A percentile compares a stretch with the other conserved stretches of the same genome.
Conservation (phyloP, 2,797 vertebrate species). For the Bucorvus abyssinicus region DNA sequence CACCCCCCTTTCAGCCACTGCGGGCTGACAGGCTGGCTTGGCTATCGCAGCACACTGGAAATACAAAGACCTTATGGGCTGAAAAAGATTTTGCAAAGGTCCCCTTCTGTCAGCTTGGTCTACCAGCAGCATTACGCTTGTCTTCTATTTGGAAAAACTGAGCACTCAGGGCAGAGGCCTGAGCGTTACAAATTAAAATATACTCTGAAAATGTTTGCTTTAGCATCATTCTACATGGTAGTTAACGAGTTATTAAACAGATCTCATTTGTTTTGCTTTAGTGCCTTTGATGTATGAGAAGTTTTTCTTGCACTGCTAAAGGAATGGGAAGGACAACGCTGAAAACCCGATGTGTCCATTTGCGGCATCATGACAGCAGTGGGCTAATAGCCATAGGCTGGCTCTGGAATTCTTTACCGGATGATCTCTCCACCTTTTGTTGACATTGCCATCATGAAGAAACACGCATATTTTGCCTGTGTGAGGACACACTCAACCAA, state of each 20-base stretch:
- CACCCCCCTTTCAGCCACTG: not conserved
- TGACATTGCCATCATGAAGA: not conserved
- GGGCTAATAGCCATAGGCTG: not conserved
- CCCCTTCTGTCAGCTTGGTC: not conserved
- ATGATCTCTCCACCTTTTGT: not conserved
- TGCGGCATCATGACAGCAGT: not conserved
- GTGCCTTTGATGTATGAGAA: not conserved
- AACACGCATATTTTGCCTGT: not conserved
- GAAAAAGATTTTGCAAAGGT: not conserved
- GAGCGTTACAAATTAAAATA: not conserved
- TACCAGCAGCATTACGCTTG: not conserved
- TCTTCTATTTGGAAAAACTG: not conserved
- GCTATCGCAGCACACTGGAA: not conserved
- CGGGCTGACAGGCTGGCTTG: not conserved
- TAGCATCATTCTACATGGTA: not conserved
- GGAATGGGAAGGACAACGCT: not conserved
- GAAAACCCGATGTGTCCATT: not conserved
- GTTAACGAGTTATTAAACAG: not conserved
- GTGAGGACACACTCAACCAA: not conserved
- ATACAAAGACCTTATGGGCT: not conserved
- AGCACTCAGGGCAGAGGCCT: not conserved
- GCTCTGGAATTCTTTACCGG: not conserved
- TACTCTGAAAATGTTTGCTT: not conserved
- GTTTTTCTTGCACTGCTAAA: not conserved
- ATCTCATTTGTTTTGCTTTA: not conserved